Base-by-base conservation (phyloP, 2,888 invertebrate species). In the Lycophotia porphyrea region DNA sequence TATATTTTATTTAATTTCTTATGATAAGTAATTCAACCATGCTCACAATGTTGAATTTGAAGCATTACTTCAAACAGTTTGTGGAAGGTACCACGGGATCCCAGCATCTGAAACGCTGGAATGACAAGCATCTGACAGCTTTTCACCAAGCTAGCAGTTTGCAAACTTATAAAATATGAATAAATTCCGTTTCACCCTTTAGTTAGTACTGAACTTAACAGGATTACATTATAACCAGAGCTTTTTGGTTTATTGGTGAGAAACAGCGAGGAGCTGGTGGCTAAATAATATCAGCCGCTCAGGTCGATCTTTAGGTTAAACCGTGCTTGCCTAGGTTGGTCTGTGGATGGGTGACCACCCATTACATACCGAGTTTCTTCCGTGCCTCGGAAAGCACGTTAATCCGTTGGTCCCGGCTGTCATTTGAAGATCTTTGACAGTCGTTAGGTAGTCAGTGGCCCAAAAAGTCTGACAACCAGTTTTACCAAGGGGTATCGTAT, bases 51-150 rank as follows among this genome's bases (percentile, higher is more conserved):
- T 47, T 63, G 13, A 66, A 31, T 7, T 58, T 44, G 49, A 63
- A 63, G 36, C 64, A 60, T 70, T 39, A 71, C 63, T 81, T 64
- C 60, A 68, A 61, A 42, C 34, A 55, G 18, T 42, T 74, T 71
- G 18, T 11, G 5, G 15, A 36, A 47, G 11, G 1, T 66, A 34
- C 11, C 21, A 42, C 24, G 4, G 31, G 27, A 44, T 61, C 36
- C 15, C 47, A 24, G 36, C 21, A 27, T 55, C 13, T 13, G 31
- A 82, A 27, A 63, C 2, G 3, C 8, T 44, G 34, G 52, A 58
- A 52, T 74, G 75, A 84, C 77, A 84, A 73, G 72, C 65, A 13
- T 42, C 75, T 18, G 84, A 60, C 74, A 82, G 74, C 42, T 27
- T 66, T 76, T 73, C 72, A 72, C 47, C 61, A 9, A 55, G n/a